Base-by-base conservation (phyloP, 2,888 invertebrate genomes). In the Melanostoma scalare region DNA sequence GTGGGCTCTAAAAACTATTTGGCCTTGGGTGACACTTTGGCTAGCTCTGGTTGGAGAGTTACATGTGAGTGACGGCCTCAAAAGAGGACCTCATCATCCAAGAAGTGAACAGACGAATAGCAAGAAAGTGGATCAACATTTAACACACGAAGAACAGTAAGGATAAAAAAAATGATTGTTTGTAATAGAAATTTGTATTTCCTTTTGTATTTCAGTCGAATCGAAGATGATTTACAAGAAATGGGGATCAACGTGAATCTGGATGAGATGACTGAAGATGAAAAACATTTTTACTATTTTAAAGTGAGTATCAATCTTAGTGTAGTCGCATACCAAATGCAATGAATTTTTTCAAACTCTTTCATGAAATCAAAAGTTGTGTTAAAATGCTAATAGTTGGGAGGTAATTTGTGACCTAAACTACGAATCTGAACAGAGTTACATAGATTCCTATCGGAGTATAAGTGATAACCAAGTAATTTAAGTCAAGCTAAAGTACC, bases 221-320 rank as follows among this genome's bases (percentile, higher is more conserved):
- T 97, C 82, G 94, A 95, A 88, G 96, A 97, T 89, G 96, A 97
- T 88, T 90, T 95, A 42, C 93, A 93, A 78, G 93, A 94, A 1
- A 91, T 95, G 87, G 94, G 94, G 0, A 92, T 94, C 87, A 93
- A 88, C 89, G 92, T 90, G 44, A 92, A 92, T 75, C 91, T 93
- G n/a, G 93, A 94, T 0, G 94, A 94, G 85, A 95, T 98, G 95
- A 93, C 95, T 0, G 95, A 96, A 1, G 96, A 97, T 87, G 97
- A 98, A 78, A 91, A 91, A 77, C 90, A 90, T 84, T 91, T 91
- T 80, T 91, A 91, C 71, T 91, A 91, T 87, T 91, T 91, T 75
- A 91, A 91, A 88, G 90, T 90, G 72, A 40, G 74, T 73, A 8
- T 5, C 10, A 2, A 42, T 42, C 20, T 20, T n/a, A n/a, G n/a